phyloP scores from a whole-genome alignment of 2,888 invertebrate genomes.

The Platycheirus rosarum region DNA sequence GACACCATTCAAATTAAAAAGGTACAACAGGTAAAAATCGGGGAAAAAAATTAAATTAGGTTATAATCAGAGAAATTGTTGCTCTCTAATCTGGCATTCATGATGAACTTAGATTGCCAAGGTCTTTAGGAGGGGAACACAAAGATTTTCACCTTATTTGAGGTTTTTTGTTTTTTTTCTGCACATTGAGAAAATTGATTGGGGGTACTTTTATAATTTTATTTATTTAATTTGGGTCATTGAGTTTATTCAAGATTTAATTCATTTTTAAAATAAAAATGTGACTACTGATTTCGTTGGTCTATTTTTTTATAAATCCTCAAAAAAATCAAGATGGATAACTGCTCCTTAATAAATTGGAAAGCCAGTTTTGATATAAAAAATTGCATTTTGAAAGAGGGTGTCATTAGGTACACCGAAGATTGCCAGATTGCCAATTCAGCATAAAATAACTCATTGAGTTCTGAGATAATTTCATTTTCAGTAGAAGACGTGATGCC shows the following conservation, averaged over 20 bases:
- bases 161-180: slow-evolving; percentile 1
- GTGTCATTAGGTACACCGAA: no score
- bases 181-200: slow-evolving; percentile 5
- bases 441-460: no score
- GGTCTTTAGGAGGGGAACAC: slow-evolving; percentile 3
- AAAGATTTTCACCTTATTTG: slow-evolving; percentile 39
- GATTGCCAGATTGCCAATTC: no score
- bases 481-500: no score
- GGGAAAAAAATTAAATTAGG: slow-evolving; percentile 19
- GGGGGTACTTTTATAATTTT: slow-evolving; percentile 3
- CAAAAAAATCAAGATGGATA: no score
- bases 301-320: no score
- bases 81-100: slow-evolving; percentile 53
- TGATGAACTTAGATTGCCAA: slow-evolving; percentile 24
- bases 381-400: no score
- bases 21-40: slow-evolving; percentile 62
- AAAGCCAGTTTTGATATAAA: no score
- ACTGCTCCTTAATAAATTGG: no score
- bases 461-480: no score
- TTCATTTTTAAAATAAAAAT: no score
- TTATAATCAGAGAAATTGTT: slow-evolving; percentile 60
- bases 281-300: no score
- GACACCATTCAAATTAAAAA: slow-evolving; percentile 16
- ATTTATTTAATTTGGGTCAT: slow-evolving; percentile 6
- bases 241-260: neutral